A percentile compares a stretch with the other conserved stretches of the same genome.
These are phyloP conservation scores for Eulemur mongoz DNA, from an alignment of 2,797 vertebrate genomes.

Conservation along the genomic window DNA sequence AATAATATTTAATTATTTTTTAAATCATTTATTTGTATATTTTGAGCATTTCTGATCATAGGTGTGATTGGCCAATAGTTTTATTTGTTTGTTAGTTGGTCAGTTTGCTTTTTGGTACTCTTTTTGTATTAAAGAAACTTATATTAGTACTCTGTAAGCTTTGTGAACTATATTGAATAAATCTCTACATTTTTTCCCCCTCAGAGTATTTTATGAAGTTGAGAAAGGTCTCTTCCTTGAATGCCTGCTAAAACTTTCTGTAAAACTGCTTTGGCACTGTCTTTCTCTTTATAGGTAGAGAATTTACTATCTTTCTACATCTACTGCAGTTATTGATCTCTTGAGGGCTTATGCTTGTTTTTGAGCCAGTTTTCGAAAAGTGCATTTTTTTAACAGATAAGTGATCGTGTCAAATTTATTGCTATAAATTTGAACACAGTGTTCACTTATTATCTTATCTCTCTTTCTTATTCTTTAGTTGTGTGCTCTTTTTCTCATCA, in stretches of 20 bases:
- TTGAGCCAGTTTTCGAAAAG: conserved; percentile 14
- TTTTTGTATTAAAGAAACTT: neutral
- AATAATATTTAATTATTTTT: neutral
- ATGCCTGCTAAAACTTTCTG: neutral
- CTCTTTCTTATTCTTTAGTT: neutral
- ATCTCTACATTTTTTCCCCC: neutral
- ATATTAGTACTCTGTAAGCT: neutral
- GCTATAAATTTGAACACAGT: neutral
- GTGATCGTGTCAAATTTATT: conserved; percentile 20
- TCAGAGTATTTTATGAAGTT: conserved; percentile 15
- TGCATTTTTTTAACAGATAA: neutral
- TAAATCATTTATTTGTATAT: neutral
- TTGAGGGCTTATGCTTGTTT: neutral
- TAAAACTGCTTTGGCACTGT: neutral
- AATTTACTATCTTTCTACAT: neutral
- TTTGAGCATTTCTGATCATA: neutral
- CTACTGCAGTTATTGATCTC: neutral
- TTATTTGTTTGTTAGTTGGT: neutral
- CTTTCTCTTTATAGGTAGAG: neutral
- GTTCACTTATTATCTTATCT: neutral
- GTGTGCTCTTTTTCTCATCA: neutral
- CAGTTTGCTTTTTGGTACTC: neutral
- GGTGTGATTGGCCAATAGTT: neutral
- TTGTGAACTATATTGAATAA: neutral
- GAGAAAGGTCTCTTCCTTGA: neutral